Percentiles rank a stretch among this genome's conserved stretches.
Evolutionary conservation across 2,888 invertebrate species (phyloP).

Genomic region (Scotopteryx bipunctaria): DNA sequence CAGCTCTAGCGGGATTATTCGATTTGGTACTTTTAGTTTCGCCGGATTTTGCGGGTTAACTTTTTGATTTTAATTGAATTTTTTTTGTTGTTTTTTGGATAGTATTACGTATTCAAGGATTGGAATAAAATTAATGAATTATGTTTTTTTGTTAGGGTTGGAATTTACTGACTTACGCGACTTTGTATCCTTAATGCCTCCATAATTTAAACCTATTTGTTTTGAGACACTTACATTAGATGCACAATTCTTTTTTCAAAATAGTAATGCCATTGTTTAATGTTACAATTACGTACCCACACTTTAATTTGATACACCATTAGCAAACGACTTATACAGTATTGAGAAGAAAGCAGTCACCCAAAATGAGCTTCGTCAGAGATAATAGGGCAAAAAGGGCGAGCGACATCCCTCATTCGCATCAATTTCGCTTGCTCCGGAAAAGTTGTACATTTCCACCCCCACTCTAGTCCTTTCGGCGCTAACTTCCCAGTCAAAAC

Average conservation of each 20-base stretch:
- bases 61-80: background rate
- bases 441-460: conserved; percentile 57
- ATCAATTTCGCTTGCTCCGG: conserved; percentile 44
- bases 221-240: too few relatives aligned
- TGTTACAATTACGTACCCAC: too few relatives aligned
- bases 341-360: conserved; percentile 13
- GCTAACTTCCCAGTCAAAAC: conserved; percentile 74
- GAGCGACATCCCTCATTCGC: conserved; percentile 33
- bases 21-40: conserved; percentile 47
- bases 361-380: conserved; percentile 27
- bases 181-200: too few relatives aligned
- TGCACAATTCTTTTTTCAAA: background rate
- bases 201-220: too few relatives aligned
- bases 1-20: conserved; percentile 39
- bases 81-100: background rate
- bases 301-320: too few relatives aligned
- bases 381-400: conserved; percentile 28
- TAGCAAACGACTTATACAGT: background rate
- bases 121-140: too few relatives aligned
- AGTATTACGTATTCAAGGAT: too few relatives aligned
- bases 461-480: conserved; percentile 61
- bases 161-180: too few relatives aligned
- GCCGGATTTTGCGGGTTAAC: conserved; percentile 3
- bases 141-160: too few relatives aligned
- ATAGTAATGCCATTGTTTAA: background rate